Evolutionary conservation across 92 coral and sea anemone species (phyloP), one percentile per base, ranked within the genome.

Genomic region (Actinernus sp.): DNA sequence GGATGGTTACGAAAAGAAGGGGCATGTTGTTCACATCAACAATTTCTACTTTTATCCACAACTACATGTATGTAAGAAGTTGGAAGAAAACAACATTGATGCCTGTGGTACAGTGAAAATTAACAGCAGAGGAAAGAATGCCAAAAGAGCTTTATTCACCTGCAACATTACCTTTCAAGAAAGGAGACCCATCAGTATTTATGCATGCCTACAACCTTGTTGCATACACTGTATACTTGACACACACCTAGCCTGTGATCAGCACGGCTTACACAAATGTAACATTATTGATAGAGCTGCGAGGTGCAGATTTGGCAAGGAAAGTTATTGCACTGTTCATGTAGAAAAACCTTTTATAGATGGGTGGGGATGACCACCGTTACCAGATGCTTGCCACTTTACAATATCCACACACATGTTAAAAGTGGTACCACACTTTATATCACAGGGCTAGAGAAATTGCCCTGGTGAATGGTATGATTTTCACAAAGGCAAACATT

Each of bases 201-300:
- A 83, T 55, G 80, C 75, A 38, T 37, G 51, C 71, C 43, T 76
- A 38, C 10, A 29, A 83, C 61, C 20, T 83, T 29, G 40, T 83
- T 51, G 84, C 68, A 16, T 68, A 75, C 53, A 84, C 79, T 3
- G 75, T 84, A 79, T 69, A 83, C 52, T 84, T 75, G 26, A 68
- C 63, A 22, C 55, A 74, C 48, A 31, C 65, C 19, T 40, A 75
- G 6, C 30, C 55, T 8, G 49, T 84, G 45, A 44, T 84, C 1
- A 64, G 44, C 31, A 84, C 78, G 24, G 21, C 55, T 27, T 62
- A 84, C 66, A 76, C 59, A 11, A 31, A 55, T 9, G 6, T 44
- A 21, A 74, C 73, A n/a, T n/a, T 3, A 41, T 76, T 62, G 90
- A 73, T 9, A 84, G 77, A 63, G 32, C 31, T 40, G 68, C 77